A percentile compares a stretch with the other conserved stretches of the same genome.
These are phyloP conservation scores for Aproaerema taeniolella DNA, from an alignment of 2,888 invertebrate species.

Conservation along the genomic window DNA sequence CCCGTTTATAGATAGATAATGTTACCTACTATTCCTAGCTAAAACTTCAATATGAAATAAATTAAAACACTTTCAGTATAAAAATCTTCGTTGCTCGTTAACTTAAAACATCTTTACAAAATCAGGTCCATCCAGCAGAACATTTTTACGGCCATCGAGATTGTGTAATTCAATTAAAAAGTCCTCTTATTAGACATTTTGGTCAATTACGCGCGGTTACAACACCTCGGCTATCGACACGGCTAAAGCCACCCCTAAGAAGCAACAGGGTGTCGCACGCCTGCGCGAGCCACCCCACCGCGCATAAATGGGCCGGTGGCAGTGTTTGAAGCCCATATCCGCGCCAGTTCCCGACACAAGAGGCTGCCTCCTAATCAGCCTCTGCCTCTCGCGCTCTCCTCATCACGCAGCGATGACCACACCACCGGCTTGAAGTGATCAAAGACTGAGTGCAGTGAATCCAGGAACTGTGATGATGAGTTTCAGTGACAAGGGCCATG, in stretches of 20 bases:
- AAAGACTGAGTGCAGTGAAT: conserved; percentile 39
- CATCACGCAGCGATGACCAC: conserved; percentile 44
- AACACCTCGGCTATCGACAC: too few species aligned
- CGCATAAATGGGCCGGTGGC: conserved; percentile 52
- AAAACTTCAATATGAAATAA: too few species aligned
- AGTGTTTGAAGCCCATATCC: conserved; percentile 48
- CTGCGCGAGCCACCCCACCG: conserved; percentile 63
- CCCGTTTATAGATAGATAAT: too few species aligned
- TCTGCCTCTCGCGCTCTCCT: conserved; percentile 23
- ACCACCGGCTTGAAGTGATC: conserved; percentile 29
- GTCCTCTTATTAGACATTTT: too few species aligned
- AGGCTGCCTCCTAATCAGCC: conserved; percentile 28
- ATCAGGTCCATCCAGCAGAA: too few species aligned
- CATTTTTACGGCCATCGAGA: too few species aligned
- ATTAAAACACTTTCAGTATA: too few species aligned
- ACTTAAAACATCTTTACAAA: too few species aligned
- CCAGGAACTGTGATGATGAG: conserved; percentile 34
- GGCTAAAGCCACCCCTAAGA: conserved; percentile 43
- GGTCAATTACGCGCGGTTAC: too few species aligned
- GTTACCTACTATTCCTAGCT: too few species aligned
- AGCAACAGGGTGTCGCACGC: conserved; percentile 76
- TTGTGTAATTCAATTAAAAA: too few species aligned
- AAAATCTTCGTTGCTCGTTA: too few species aligned
- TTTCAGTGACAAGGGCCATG: conserved; percentile 16
- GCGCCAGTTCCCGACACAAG: conserved; percentile 45